A percentile compares a stretch with the other conserved stretches of the same genome.
These are phyloP conservation scores for Artemia sp. DNA, from an alignment of 2,888 invertebrate species.

Conservation along the genomic window DNA sequence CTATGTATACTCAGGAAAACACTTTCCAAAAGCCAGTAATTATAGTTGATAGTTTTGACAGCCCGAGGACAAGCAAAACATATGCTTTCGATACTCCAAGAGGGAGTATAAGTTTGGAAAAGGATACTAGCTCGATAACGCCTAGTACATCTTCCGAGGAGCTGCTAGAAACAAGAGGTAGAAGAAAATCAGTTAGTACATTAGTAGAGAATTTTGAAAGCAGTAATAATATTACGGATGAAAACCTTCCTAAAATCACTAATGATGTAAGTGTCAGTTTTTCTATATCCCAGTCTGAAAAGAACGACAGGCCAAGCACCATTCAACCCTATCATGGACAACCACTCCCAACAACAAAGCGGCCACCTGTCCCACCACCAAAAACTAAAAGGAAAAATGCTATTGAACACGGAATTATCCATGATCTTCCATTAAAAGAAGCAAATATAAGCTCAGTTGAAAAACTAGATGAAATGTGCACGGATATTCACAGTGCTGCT, in stretches of 20 bases:
- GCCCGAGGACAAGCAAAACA: background rate
- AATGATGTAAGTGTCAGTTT: background rate
- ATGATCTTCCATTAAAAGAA: background rate
- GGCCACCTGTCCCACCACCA: conserved; percentile 7
- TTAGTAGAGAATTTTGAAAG: background rate
- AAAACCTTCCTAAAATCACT: background rate
- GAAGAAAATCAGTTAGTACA: background rate
- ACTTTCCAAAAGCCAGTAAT: background rate
- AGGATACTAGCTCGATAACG: background rate
- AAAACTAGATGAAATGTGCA: background rate
- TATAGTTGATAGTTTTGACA: conserved; percentile 2
- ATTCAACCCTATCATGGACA: background rate
- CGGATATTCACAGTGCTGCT: background rate
- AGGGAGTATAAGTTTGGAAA: background rate
- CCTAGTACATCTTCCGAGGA: background rate
- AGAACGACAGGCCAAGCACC: background rate
- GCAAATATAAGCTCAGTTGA: background rate
- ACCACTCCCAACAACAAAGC: background rate
- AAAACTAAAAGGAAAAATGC: background rate
- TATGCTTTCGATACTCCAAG: conserved; percentile 9
- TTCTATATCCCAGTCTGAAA: background rate
- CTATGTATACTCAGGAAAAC: background rate
- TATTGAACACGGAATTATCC: background rate
- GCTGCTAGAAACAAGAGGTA: background rate
- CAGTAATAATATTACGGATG: background rate